Base-by-base conservation (phyloP, 2,888 invertebrate species). In the Crossocerus cetratus region DNA sequence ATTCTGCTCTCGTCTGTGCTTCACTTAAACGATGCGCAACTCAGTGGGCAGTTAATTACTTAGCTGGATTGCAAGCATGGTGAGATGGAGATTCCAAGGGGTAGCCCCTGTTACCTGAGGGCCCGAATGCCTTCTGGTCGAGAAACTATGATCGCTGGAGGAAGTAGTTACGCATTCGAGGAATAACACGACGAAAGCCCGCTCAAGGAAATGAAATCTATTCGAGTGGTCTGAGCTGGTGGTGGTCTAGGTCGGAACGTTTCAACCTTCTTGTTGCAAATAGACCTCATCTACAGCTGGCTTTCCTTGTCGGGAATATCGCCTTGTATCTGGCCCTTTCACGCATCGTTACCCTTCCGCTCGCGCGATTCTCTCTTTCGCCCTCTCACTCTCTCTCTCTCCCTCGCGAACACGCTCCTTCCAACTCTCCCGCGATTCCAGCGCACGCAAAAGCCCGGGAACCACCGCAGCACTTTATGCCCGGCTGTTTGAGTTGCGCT, bases 401-500 rank as follows among this genome's bases (percentile, higher is more conserved):
- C 49, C 18, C 42, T 21, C 23, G 2, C 32, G n/a, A n/a, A n/a
- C n/a, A 32, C 3, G 18, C 61, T 2, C 5, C 20, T 42, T 49
- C 23, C 56, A 13, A 16, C 43, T 56, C 53, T 57, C 68, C 58
- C n/a, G 56, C 65, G 70, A 74, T 73, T 69, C 70, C 65, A 61
- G 32, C 16, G 16, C 49, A 49, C 72, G 64, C 72, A 71, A 61
- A 76, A 68, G 71, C 78, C 61, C 59, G 59, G 68, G 49, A 74
- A 70, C 78, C 72, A 57, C 65, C 65, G 44, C 65, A 61, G 72
- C 72, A 72, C 74, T 80, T 77, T 75, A 71, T 72, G 74, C 76
- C 76, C 79, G 80, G 70, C 71, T 85, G 83, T 85, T 85, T 85
- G 81, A 85, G 82, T 85, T 85, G 82, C 75, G 74, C 80, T 82